Percentiles rank a stretch among this genome's conserved stretches.
These are phyloP conservation scores for Bucorvus abyssinicus DNA, from an alignment of 2,797 vertebrate genomes.

Conservation along the genomic window DNA sequence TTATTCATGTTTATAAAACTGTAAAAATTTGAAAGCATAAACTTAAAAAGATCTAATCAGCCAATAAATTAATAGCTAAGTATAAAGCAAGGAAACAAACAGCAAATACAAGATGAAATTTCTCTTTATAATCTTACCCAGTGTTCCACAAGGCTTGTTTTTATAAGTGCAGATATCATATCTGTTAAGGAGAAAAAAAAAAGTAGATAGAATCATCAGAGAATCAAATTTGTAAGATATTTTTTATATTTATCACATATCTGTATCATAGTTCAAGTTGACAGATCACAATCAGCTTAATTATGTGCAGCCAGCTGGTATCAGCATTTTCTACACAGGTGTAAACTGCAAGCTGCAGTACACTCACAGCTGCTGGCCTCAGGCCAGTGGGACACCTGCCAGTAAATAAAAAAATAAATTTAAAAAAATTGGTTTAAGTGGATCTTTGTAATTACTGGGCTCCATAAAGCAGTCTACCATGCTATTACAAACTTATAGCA, in stretches of 20 bases:
- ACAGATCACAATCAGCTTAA: conserved; percentile 73
- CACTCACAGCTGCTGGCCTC: conserved; percentile 68
- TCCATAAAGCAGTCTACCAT: conserved; percentile 64
- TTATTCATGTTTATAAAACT: not conserved
- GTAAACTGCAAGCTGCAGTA: conserved; percentile 67
- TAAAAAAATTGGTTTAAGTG: conserved; percentile 72
- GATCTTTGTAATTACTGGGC: conserved; percentile 68
- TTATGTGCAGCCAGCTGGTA: conserved; percentile 75
- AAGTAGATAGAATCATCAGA: conserved; percentile 59
- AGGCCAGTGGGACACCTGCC: conserved; percentile 75
- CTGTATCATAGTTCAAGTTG: conserved; percentile 66
- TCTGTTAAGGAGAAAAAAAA: conserved; percentile 76
- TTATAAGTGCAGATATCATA: conserved; percentile 99
- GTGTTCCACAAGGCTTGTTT: conserved; percentile 98
- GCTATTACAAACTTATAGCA: conserved; percentile 32
- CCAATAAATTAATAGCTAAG: not conserved
- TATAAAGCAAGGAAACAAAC: not conserved
- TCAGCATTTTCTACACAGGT: conserved; percentile 69
- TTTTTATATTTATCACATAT: conserved; percentile 67
- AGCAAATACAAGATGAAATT: conserved; percentile 5
- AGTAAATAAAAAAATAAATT: too few relatives aligned
- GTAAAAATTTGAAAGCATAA: not conserved
- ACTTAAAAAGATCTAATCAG: not conserved
- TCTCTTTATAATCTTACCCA: conserved; percentile 85
- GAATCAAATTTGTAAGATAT: conserved; percentile 34